Percentiles rank a stretch among this genome's conserved stretches.
Conservation (phyloP, 2,113 vertebrate genomes). For the Gallinago paraguaiae region DNA sequence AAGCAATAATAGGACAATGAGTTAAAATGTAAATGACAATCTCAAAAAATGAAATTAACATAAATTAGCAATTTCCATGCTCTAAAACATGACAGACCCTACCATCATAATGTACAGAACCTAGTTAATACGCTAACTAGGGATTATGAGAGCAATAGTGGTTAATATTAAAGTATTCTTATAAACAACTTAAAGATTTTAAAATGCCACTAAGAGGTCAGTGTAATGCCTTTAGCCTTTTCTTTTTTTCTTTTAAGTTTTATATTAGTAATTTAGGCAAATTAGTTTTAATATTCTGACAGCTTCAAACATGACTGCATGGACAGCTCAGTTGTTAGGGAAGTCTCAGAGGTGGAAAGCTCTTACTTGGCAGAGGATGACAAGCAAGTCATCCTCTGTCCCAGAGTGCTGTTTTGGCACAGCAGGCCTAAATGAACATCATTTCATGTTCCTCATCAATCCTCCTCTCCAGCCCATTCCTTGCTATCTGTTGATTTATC, state of each 20-base stretch:
- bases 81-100: background rate
- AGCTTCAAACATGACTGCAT: background rate
- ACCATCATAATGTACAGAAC: background rate
- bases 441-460: constrained; percentile 7
- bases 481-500: background rate
- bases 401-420: background rate
- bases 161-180: background rate
- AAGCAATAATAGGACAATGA: background rate
- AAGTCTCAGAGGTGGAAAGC: background rate
- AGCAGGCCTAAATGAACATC: background rate
- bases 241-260: background rate
- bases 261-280: background rate
- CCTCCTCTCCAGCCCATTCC: background rate
- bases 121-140: background rate
- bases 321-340: background rate
- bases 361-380: background rate
- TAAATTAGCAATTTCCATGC: background rate
- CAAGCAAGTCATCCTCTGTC: background rate
- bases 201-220: background rate
- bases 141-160: background rate
- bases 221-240: background rate
- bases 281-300: background rate
- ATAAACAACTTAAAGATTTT: background rate
- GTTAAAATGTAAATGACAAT: background rate
- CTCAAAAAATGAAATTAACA: background rate